Evolutionary conservation across 2,113 vertebrate species (phyloP), one percentile per base, ranked within the genome.

Genomic region (Tylochromis polylepis): DNA sequence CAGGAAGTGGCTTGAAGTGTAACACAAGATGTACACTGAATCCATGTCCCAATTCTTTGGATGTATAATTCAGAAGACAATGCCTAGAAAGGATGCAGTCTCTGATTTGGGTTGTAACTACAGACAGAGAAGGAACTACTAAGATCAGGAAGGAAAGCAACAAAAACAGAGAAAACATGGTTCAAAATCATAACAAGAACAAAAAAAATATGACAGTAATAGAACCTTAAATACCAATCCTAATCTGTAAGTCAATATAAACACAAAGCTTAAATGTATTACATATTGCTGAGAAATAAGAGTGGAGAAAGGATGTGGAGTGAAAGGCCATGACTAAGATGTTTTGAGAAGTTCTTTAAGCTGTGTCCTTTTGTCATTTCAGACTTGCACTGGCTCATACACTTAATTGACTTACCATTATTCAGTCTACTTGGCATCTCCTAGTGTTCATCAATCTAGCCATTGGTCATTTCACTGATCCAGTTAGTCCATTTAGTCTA

Each of bases 261-360:
- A 87, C 86, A 58, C 12, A 29, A 16, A 70, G 65, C 59, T 34
- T 43, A 46, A 58, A 83, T 15, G 46, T 58, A 16, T 67, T 59
- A 29, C 46, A 8, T 18, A 84, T 84, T 82, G 77, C 82, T 85
- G 46, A 82, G 49, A 87, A 53, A 82, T 46, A 62, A 67, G 41
- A 65, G 59, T 34, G 86, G 89, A 94, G 88, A 55, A 75, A 36
- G 65, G 81, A 31, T 53, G 83, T 24, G 82, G 10, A 60, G 29
- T 84, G 88, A 93, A 88, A 77, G 85, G 75, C 81, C 70, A 24
- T 83, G 87, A 92, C 82, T 92, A 82, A 91, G 79, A 87, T 36
- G 6, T 88, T 84, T 59, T 79, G 18, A 90, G 70, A 70, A 70
- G 27, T 84, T 87, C 59, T 85, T 80, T 78, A 78, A 82, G 89